Base-by-base conservation (phyloP, 2,797 vertebrate species). In the Trichosurus vulpecula region DNA sequence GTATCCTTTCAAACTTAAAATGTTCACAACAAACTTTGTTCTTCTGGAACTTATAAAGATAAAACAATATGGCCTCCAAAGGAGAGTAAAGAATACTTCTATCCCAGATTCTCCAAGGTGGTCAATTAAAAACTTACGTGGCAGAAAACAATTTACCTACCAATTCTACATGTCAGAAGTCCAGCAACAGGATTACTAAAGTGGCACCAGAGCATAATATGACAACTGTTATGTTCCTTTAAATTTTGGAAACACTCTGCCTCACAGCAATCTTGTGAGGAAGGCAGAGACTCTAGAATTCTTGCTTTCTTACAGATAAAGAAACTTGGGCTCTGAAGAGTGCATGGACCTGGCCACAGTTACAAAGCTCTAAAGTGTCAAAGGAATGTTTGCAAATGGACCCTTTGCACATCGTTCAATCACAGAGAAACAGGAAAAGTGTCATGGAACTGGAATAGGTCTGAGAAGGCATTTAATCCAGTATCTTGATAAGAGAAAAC, bases 81-180 rank as follows among this genome's bases (percentile, higher is more conserved):
- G 41, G 22, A 81, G 19, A 81, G 22, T 22, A 47, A 81, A 81
- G 74, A 81, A 47, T 47, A 27, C 22, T 47, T 27, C 19, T 22
- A 81, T 47, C 74, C 61, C 41, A 47, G 19, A 81, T 81, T 81
- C 74, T 47, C 74, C 41, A 81, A 47, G 22, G 31, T 16, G 22
- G 22, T 81, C 41, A 81, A 74, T 19, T 74, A 22, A 74, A 74
- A 81, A 81, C 22, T 81, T 81, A 47, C 41, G 27, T 81, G 74
- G 0, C 41, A 81, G 41, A 27, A 4, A 81, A 81, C 41, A 47
- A 47, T 9, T 47, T 66, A n/a, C 1, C 31, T 81, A 30, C 12
- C 9, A 61, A 92, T 53, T 95, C 91, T 94, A 54, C 31, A 30
- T 27, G 35, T 57, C 90, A 94, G 47, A 95, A 22, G 56, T 13